These are phyloP conservation scores for Xyrauchen texanus DNA, from an alignment of 2,113 vertebrate species.

Conservation along the genomic window DNA sequence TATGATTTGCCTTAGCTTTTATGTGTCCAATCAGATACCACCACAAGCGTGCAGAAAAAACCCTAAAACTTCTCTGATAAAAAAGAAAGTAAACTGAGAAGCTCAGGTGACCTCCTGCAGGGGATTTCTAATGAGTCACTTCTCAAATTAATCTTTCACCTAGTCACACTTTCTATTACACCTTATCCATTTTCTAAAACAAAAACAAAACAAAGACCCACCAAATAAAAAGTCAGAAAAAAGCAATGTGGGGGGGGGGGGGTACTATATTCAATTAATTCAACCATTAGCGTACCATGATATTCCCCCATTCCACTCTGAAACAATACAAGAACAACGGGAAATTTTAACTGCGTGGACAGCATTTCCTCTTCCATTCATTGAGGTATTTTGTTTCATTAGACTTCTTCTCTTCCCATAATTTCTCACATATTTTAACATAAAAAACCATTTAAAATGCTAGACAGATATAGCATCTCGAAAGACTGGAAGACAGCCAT, in stretches of 20 bases:
- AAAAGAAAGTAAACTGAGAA: conserved; percentile 1
- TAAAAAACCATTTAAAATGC: conserved; percentile 62
- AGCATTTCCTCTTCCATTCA: conserved; percentile 24
- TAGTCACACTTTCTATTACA: background rate
- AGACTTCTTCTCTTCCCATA: conserved; percentile 12
- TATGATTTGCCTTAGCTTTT: background rate
- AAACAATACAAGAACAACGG: conserved; percentile 63
- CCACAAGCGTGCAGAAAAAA: background rate
- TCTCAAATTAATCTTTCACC: background rate
- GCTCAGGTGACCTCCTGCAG: background rate
- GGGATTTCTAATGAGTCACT: conserved; percentile 21
- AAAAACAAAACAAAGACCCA: conserved; percentile 3
- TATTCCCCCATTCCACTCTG: conserved; percentile 44
- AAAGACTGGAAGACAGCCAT: conserved; percentile 63
- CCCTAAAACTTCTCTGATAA: background rate
- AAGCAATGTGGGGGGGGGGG: too few species aligned
- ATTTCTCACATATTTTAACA: conserved; percentile 63
- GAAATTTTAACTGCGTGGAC: conserved; percentile 1
- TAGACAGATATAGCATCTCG: conserved; percentile 46
- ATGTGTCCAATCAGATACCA: background rate
- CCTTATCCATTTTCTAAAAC: background rate
- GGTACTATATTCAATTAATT: conserved; percentile 29
- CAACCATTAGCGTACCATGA: conserved; percentile 18
- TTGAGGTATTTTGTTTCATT: conserved; percentile 3
- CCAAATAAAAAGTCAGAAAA: background rate